Conservation (phyloP, 2,113 vertebrate genomes). For the Sturnira hondurensis region DNA sequence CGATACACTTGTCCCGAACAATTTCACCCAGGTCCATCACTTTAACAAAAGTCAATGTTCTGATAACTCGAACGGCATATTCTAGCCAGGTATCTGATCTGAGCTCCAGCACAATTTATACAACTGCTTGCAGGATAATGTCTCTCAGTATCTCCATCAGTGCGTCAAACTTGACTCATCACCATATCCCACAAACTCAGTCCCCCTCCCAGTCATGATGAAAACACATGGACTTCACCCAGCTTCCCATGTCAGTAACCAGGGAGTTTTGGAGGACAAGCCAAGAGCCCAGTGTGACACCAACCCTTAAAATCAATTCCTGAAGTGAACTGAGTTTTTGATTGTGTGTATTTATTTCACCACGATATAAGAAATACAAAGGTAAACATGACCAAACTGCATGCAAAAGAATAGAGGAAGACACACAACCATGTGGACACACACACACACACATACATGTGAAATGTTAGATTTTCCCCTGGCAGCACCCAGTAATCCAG, state of each 20-base stretch:
- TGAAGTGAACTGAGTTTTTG: not conserved
- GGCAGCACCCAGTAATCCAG: not conserved
- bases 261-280: not conserved
- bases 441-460: not conserved
- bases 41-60: not conserved
- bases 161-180: not conserved
- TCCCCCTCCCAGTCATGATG: not conserved
- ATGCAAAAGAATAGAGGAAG: not conserved
- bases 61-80: not conserved
- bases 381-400: not conserved
- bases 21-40: not conserved
- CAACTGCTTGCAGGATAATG: not conserved
- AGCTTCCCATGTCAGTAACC: not conserved
- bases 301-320: not conserved
- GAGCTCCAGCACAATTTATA: not conserved
- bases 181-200: not conserved
- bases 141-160: not conserved
- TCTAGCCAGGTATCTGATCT: not conserved
- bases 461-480: not conserved
- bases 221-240: not conserved
- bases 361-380: not conserved
- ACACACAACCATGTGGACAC: not conserved
- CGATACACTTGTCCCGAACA: not conserved
- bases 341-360: not conserved
- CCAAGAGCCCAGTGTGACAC: not conserved